These are phyloP conservation scores for Mythimna albipuncta DNA, from an alignment of 2,888 invertebrate genomes.

Conservation along the genomic window DNA sequence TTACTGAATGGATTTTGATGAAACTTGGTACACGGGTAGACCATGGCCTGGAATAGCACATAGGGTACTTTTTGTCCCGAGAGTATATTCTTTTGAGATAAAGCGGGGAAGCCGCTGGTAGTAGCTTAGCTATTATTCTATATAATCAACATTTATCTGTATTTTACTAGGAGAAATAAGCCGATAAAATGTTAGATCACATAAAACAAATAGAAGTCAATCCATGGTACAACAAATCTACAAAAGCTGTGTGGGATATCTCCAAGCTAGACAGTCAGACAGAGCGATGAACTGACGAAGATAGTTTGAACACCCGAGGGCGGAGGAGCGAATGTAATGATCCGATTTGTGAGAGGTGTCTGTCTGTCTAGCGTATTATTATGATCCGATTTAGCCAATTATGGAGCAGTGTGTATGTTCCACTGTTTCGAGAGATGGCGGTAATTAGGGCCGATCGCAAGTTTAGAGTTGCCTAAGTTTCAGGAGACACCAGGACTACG, in stretches of 20 bases:
- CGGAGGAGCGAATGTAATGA: constrained; percentile 21
- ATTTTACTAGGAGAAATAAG: background rate
- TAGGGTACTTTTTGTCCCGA: too few species aligned
- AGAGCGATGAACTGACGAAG: constrained; percentile 34
- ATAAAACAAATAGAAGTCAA: too few species aligned
- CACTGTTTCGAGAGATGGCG: background rate
- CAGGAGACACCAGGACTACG: background rate
- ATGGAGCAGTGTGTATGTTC: background rate
- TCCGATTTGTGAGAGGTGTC: constrained; percentile 16
- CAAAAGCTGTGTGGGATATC: constrained; percentile 16
- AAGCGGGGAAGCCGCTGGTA: too few species aligned
- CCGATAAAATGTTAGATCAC: background rate
- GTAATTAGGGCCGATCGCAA: background rate
- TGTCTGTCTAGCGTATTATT: constrained; percentile 5
- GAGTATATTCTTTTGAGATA: too few species aligned
- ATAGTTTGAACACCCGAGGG: constrained; percentile 16
- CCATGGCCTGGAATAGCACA: too few species aligned
- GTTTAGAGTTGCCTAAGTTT: background rate
- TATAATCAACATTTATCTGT: background rate
- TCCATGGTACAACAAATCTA: background rate
- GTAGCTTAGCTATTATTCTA: too few species aligned
- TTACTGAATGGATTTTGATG: too few species aligned
- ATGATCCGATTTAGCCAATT: constrained; percentile 29
- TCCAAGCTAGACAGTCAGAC: constrained; percentile 32
- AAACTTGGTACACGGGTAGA: too few species aligned